Evolutionary conservation across 2,888 invertebrate genomes (phyloP).

Genomic region (Hemicrepidius hirtus): DNA sequence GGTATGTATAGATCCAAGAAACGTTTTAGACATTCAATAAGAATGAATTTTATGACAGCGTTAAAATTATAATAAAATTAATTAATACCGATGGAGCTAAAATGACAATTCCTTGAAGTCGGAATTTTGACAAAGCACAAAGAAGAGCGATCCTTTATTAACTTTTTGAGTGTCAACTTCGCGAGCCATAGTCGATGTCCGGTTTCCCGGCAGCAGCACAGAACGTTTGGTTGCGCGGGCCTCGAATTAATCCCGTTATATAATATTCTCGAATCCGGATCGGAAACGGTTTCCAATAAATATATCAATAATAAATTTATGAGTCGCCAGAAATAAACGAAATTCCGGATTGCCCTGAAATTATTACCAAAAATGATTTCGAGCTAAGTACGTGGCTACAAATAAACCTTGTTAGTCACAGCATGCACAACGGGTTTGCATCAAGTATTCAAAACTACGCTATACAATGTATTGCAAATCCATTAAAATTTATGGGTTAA

Average conservation of each 20-base stretch:
- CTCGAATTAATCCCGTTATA: conserved; percentile 44
- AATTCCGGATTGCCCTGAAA: conserved; percentile 35
- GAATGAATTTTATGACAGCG: not conserved
- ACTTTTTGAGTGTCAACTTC: conserved; percentile 29
- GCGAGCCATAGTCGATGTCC: conserved; percentile 23
- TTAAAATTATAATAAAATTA: not conserved
- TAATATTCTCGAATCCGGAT: conserved; percentile 44
- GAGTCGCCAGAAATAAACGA: conserved; percentile 34
- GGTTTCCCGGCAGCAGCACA: conserved; percentile 22
- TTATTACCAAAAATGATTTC: conserved; percentile 36
- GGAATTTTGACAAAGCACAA: conserved; percentile 16
- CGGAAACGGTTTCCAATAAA: conserved; percentile 47
- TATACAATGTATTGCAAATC: conserved; percentile 37
- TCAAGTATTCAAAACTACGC: conserved; percentile 25
- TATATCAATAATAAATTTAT: conserved; percentile 48
- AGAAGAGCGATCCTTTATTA: conserved; percentile 15
- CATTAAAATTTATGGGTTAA: conserved; percentile 50
- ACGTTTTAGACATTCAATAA: no score
- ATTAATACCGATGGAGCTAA: not conserved
- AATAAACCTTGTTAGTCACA: conserved; percentile 10
- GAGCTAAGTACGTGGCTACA: conserved; percentile 20
- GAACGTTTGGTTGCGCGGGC: conserved; percentile 33
- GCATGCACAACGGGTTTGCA: not conserved
- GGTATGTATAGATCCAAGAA: no score
- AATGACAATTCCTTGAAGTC: not conserved